These are phyloP conservation scores for Lasioglossum vierecki DNA, from an alignment of 2,888 invertebrate species.

Conservation along the genomic window DNA sequence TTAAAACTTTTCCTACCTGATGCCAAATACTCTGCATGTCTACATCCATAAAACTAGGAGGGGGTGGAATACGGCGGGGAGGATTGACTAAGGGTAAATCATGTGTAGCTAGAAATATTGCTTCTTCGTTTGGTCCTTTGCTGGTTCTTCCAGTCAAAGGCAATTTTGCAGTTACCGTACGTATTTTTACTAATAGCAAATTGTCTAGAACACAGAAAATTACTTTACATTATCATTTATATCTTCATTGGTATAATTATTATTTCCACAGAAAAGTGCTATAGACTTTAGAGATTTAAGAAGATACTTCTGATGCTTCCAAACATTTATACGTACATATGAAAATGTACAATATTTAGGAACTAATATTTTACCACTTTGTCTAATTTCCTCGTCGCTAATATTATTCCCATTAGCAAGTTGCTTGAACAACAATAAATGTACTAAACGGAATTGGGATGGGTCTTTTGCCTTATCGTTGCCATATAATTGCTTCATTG, in stretches of 20 bases:
- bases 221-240: neutral
- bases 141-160: conserved; percentile 79
- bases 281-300: neutral
- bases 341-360: conserved; percentile 8
- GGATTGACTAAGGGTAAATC: conserved; percentile 80
- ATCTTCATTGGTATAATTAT: neutral
- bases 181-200: conserved; percentile 76
- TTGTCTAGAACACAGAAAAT: conserved; percentile 73
- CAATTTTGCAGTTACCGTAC: conserved; percentile 64
- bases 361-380: conserved; percentile 71
- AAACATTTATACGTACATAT: neutral
- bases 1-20: neutral
- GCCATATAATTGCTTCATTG: conserved; percentile 79
- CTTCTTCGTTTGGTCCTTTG: conserved; percentile 84
- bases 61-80: conserved; percentile 81
- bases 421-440: conserved; percentile 72
- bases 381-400: conserved; percentile 74
- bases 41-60: conserved; percentile 85
- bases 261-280: neutral
- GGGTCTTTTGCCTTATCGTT: conserved; percentile 68
- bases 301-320: neutral
- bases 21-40: conserved; percentile 55
- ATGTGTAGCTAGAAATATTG: conserved; percentile 84
- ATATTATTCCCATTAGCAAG: conserved; percentile 75
- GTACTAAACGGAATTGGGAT: conserved; percentile 77